phyloP scores from a whole-genome alignment of 2,888 invertebrate genomes.

The Bombyx huttoni region DNA sequence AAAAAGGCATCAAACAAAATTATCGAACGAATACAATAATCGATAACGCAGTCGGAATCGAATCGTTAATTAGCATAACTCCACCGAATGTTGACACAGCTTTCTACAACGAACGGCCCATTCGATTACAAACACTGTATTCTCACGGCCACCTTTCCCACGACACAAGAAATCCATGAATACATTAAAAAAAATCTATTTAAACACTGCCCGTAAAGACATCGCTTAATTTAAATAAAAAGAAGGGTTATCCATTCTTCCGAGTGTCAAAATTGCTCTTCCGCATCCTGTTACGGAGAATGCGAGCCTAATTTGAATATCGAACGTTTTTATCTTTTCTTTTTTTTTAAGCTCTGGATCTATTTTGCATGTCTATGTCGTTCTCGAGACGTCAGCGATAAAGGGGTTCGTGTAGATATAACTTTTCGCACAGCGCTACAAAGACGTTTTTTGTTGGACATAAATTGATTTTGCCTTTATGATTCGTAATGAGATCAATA shows the following conservation, averaged over 20 bases:
- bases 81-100: constrained; percentile 61
- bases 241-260: constrained; percentile 59
- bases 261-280: constrained; percentile 70
- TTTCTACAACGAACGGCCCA: constrained; percentile 59
- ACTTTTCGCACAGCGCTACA: constrained; percentile 5
- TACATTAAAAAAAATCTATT: constrained; percentile 46
- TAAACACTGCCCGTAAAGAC: constrained; percentile 47
- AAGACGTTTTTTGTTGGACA: constrained; percentile 21
- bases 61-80: constrained; percentile 50
- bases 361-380: constrained; percentile 59
- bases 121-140: constrained; percentile 48
- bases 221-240: constrained; percentile 53
- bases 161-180: constrained; percentile 42
- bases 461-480: constrained; percentile 41
- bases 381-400: constrained; percentile 4
- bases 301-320: constrained; percentile 60
- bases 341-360: constrained; percentile 31
- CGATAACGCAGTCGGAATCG: constrained; percentile 24
- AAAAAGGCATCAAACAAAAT: not conserved
- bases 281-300: constrained; percentile 45
- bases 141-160: constrained; percentile 33
- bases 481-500: constrained; percentile 62
- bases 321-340: constrained; percentile 22
- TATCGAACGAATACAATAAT: constrained; percentile 10
- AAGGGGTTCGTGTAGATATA: constrained; percentile 5